A percentile compares a stretch with the other conserved stretches of the same genome.
These are phyloP conservation scores for Ferrisia virgata DNA, from an alignment of 2,888 invertebrate genomes.

Conservation along the genomic window DNA sequence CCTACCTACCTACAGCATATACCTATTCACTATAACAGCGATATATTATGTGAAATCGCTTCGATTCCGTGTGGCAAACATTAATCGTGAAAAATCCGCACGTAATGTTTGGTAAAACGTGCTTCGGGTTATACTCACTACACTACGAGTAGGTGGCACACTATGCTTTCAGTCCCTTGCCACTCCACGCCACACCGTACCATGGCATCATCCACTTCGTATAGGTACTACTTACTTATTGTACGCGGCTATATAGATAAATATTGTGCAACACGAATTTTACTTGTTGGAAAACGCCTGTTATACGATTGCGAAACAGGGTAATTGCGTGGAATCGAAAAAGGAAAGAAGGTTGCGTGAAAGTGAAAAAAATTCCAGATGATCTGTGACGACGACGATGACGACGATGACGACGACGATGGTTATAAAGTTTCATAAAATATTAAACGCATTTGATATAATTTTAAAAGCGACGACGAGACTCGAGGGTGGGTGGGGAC, in stretches of 20 bases:
- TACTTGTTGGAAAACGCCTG: too few species aligned
- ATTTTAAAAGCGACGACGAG: background rate
- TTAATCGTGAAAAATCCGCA: constrained; percentile 22
- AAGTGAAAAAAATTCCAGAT: background rate
- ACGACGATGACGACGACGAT: background rate
- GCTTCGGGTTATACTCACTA: background rate
- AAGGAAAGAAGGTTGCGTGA: background rate
- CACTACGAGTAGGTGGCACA: too few species aligned
- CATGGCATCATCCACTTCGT: too few species aligned
- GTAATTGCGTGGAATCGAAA: too few species aligned
- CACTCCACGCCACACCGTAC: too few species aligned
- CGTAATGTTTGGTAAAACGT: constrained; percentile 3
- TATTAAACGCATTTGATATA: constrained; percentile 11
- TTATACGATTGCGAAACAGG: too few species aligned
- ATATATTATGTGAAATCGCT: background rate
- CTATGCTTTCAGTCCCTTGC: too few species aligned
- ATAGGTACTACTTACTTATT: too few species aligned
- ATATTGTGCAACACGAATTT: too few species aligned
- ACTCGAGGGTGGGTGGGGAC: background rate
- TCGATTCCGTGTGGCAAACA: background rate
- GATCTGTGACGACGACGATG: background rate
- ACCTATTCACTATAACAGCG: too few species aligned
- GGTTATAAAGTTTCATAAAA: background rate
- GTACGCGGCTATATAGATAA: too few species aligned
- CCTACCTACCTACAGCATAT: too few species aligned